A percentile compares a stretch with the other conserved stretches of the same genome.
Evolutionary conservation across 1,140 invertebrate genomes (phyloP).

Genomic region (Schlechtendalia chinensis): DNA sequence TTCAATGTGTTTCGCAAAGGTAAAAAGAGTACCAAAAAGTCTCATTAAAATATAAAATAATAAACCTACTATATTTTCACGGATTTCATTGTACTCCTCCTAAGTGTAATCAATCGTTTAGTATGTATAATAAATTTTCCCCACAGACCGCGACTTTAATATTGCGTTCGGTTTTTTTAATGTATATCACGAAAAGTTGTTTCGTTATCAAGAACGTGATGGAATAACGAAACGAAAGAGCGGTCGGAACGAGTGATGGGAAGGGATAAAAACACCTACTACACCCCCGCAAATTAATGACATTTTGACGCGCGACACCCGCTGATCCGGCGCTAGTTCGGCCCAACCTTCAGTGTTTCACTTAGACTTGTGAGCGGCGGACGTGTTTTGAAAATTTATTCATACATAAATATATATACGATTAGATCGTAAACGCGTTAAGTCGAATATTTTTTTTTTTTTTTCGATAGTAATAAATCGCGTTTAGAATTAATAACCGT

Average conservation of each 20-base stretch:
- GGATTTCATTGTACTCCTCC: too few relatives aligned
- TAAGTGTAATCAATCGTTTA: too few relatives aligned
- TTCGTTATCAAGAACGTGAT: not conserved
- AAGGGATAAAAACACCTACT: not conserved
- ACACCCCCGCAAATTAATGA: not conserved
- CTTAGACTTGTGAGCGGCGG: not conserved
- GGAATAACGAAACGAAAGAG: not conserved
- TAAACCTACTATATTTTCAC: too few relatives aligned
- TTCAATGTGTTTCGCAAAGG: too few relatives aligned
- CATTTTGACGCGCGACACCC: not conserved
- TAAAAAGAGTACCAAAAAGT: too few relatives aligned
- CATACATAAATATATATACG: not conserved
- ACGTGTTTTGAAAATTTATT: slow-evolving; percentile 18
- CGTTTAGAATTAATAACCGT: not conserved
- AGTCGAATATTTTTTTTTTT: not conserved
- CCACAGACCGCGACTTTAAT: too few relatives aligned
- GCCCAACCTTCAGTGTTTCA: slow-evolving; percentile 26
- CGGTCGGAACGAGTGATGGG: not conserved
- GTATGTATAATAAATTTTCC: too few relatives aligned
- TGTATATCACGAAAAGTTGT: not conserved
- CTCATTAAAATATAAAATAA: too few relatives aligned
- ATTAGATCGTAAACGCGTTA: not conserved
- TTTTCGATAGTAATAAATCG: not conserved
- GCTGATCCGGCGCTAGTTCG: not conserved
- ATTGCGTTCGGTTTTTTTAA: too few relatives aligned